These are phyloP conservation scores for Lissonota sp. DNA, from an alignment of 2,888 invertebrate genomes.

Conservation along the genomic window DNA sequence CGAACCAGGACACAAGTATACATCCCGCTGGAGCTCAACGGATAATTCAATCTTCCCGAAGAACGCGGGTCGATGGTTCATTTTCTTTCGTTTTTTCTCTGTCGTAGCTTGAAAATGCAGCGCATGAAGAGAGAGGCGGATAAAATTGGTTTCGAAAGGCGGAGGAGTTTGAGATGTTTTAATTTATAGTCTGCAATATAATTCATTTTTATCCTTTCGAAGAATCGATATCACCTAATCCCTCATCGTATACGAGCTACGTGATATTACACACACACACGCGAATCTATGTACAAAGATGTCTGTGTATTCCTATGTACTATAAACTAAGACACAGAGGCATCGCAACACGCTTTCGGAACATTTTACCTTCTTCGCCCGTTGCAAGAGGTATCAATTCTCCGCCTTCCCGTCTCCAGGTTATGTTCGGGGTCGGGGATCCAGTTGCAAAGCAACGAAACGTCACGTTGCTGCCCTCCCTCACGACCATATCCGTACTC, in stretches of 20 bases:
- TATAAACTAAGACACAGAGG: neutral
- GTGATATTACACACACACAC: neutral
- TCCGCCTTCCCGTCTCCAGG: conserved; percentile 92
- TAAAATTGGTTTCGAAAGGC: conserved; percentile 8
- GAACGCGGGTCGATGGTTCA: neutral
- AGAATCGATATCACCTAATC: conserved; percentile 46
- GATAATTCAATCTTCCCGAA: conserved; percentile 14
- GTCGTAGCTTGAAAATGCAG: conserved; percentile 3
- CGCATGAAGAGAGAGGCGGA: neutral
- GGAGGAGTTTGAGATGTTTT: conserved; percentile 2
- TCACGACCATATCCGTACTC: conserved; percentile 90
- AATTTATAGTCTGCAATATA: conserved; percentile 36
- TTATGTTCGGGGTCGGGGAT: conserved; percentile 91
- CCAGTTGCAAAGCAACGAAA: conserved; percentile 92
- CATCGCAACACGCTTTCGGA: conserved; percentile 10
- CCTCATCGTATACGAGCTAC: conserved; percentile 2
- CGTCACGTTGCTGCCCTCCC: conserved; percentile 91
- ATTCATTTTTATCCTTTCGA: conserved; percentile 44
- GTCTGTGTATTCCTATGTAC: neutral
- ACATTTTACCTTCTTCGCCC: conserved; percentile 79
- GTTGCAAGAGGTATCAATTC: conserved; percentile 85
- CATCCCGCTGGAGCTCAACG: neutral
- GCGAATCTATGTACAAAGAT: neutral
- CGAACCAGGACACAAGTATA: neutral
- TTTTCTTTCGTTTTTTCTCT: neutral